Evolutionary conservation across 2,797 vertebrate genomes (phyloP), one percentile per base, ranked within the genome.

Genomic region (Ceryle rudis): DNA sequence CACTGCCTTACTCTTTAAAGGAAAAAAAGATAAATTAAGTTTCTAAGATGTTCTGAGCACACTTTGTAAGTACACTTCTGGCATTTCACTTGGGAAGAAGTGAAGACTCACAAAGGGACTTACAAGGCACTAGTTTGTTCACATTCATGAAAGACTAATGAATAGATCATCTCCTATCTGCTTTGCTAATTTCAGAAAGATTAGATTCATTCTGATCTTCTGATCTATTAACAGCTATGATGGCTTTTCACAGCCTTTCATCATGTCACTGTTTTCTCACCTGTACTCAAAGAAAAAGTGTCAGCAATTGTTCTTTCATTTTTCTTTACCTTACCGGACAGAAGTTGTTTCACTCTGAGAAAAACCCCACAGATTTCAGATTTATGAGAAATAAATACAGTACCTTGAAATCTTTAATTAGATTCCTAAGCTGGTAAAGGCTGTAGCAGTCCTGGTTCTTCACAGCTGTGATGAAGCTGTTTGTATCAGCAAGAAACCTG

Each of bases 361-460:
- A 90, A 79, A 85, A 72, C 0, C 0, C 1, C 15, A 33, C 6
- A 7, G 29, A 58, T 42, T 74, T 89, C 61, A 73, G 9, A 81
- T 81, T 89, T 58, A 80, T 31, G 46, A 89, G 44, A 80, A 60
- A 82, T 25, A 94, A 73, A 31, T 8, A 17, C 9, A 79, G 39
- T 96, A 99, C 99, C 99, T 99, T 98, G 44, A 99, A 98, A 90
- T 98, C 98, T 4, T 97, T 97, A 61, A 98, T 97, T 14, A 98
- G 97, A 71, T 94, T 96, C 62, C 98, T 96, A 4, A 98, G 97
- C 84, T 99, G 98, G 74, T 75, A 95, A 85, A 99, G 96, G 94
- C 98, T 98, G 73, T 97, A 98, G 86, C 74, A 89, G 35, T 98
- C 94, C 92, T 97, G 97, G 19, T 95, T 98, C 51, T 98, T 98